Base-by-base conservation (phyloP, 2,797 vertebrate species). In the Typhlichthys eigenmanni region DNA sequence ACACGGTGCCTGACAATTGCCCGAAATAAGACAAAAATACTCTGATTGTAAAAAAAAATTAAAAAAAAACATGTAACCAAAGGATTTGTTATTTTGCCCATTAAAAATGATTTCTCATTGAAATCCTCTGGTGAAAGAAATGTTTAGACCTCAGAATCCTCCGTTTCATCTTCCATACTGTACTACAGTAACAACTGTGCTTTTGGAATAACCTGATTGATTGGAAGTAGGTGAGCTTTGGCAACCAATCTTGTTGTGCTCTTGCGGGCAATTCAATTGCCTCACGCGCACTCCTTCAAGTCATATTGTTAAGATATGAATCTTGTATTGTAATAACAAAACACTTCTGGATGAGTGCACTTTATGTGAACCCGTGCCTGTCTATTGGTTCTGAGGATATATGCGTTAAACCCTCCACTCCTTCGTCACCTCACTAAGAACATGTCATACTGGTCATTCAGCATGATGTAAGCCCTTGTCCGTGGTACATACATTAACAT, bases 291-390 rank as follows among this genome's bases (percentile, higher is more conserved):
- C 16, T 57, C 13, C n/a, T 19, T 9, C 13, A 9, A 52, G 52
- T 13, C 38, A 45, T 52, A 32, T 14, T 29, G 17, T 4, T 51
- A 14, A 55, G 4, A 59, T 10, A 69, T 13, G 52, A 53, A 63
- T 34, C 8, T 17, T 49, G 9, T 45, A 47, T 10, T 29, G 16
- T 38, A 64, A 68, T 46, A 56, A 62, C 52, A 49, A 34, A 56
- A 62, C 52, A 49, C 6, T 9, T 38, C 38, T 38, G 38, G 51
- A 8, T 64, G 4, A 53, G 43, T 13, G 45, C 29, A 32, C 46
- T 49, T 29, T 7, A 43, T 11, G 58, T 1, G 11, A 62, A 49
- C 54, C 54, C 49, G 54, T 38, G 1, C 17, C 47, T 5, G 43
- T 56, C 55, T 60, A 47, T 10, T 9, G 38, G 38, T 38, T 38